Evolutionary conservation across 2,113 vertebrate species (phyloP).

Genomic region (Eleginops maclovinus): DNA sequence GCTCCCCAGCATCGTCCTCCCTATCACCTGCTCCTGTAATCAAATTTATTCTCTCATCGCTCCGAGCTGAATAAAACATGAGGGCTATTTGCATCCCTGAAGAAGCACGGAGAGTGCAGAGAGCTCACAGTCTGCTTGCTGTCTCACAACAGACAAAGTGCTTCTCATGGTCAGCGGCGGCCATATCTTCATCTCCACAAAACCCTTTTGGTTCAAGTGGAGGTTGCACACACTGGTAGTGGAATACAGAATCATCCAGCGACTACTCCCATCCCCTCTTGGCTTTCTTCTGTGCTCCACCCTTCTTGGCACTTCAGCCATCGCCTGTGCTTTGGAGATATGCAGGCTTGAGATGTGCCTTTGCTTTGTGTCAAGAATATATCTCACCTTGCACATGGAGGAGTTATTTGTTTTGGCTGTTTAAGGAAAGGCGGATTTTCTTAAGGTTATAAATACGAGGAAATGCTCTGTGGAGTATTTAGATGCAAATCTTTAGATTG

Average conservation of each 20-base stretch:
- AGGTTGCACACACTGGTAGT: slow-evolving; percentile 42
- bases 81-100: slow-evolving; percentile 51
- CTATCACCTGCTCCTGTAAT: slow-evolving; percentile 55
- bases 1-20: slow-evolving; percentile 12
- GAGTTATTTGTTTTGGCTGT: slow-evolving; percentile 32
- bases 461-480: not conserved
- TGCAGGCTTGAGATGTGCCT: slow-evolving; percentile 40
- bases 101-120: slow-evolving; percentile 3
- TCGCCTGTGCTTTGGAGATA: slow-evolving; percentile 54
- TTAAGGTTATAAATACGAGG: slow-evolving; percentile 22
- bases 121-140: slow-evolving; percentile 30
- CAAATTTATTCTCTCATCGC: slow-evolving; percentile 56
- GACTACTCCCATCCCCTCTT: slow-evolving; percentile 19
- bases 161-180: slow-evolving; percentile 33
- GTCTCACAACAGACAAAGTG: slow-evolving; percentile 31
- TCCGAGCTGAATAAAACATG: slow-evolving; percentile 67
- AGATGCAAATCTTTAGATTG: slow-evolving; percentile 19
- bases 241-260: slow-evolving; percentile 45
- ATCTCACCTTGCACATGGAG: slow-evolving; percentile 5
- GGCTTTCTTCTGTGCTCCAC: slow-evolving; percentile 18
- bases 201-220: slow-evolving; percentile 52
- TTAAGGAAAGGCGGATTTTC: slow-evolving; percentile 29
- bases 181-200: slow-evolving; percentile 51
- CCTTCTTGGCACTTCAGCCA: slow-evolving; percentile 40
- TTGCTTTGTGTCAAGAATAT: slow-evolving; percentile 20